phyloP scores from a whole-genome alignment of 2,113 vertebrate species.

The Mionectes macconnelli region DNA sequence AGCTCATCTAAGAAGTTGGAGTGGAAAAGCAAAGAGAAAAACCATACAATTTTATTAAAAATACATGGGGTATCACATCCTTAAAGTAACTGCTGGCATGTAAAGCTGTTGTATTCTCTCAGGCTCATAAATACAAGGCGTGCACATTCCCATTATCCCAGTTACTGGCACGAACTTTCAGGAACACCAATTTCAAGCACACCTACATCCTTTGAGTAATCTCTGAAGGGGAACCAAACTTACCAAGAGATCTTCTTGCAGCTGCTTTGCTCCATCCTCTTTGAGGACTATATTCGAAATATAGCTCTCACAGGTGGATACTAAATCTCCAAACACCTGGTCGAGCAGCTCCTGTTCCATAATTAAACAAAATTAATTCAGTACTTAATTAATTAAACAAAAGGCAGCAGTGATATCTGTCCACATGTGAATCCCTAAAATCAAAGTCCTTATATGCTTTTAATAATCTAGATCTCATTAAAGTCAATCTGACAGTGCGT shows the following conservation, averaged over 20 bases:
- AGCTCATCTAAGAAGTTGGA: background rate
- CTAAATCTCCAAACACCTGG: constrained; percentile 82
- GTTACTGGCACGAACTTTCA: background rate
- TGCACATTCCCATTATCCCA: background rate
- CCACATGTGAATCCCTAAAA: background rate
- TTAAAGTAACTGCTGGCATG: background rate
- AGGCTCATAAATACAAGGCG: no score
- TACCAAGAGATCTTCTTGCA: constrained; percentile 86
- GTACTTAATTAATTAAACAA: constrained; percentile 18
- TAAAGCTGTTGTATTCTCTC: background rate
- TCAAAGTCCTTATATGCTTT: constrained; percentile 1
- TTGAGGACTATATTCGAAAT: constrained; percentile 82
- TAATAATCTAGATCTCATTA: background rate
- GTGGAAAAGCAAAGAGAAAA: background rate
- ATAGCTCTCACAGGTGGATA: constrained; percentile 79
- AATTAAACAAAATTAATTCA: background rate
- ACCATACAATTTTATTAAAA: background rate
- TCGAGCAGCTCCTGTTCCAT: constrained; percentile 75
- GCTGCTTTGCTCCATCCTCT: constrained; percentile 72
- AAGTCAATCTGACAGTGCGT: constrained; percentile 17
- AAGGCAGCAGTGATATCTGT: background rate
- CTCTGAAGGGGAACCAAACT: background rate
- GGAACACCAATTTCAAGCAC: background rate
- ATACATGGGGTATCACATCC: background rate
- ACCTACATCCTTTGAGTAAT: background rate